Evolutionary conservation across 2,888 invertebrate genomes (phyloP), one percentile per base, ranked within the genome.

Genomic region (Thera obeliscata): DNA sequence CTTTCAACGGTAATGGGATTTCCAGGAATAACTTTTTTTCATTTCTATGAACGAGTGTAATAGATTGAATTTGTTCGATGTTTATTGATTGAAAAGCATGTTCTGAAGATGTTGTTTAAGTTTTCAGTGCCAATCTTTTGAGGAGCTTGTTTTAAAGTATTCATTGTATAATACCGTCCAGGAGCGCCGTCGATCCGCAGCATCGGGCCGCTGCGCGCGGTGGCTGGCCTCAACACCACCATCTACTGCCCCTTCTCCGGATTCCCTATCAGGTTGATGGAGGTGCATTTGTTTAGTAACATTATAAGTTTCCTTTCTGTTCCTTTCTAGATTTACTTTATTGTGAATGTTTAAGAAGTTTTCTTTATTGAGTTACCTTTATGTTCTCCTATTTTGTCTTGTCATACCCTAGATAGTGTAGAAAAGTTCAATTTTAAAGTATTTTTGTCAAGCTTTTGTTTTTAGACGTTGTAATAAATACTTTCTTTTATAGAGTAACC

Each of bases 161-260:
- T 22, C 0, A 22, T 22, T 22, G 22, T 22, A 22, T 22, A 22
- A 38, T 38, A 46, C 9, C 2, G 65, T 78, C 4, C 86, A 96
- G 96, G 96, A 69, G 94, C 96, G 1, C 96, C 96, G 8, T 96
- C 96, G 71, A 96, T 96, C 75, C 94, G 96, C 72, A 95, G 95
- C 79, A 94, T 95, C 80, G 96, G 96, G 3, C 96, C 96, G 8
- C 92, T 96, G 68, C 96, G 97, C 75, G 97, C 96, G 56, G 97
- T 98, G 61, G 97, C 97, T 50, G 97, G 96, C 58, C 94, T 95
- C 79, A 96, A 96, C 88, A 95, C 97, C 70, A 95, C 95, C 78
- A 94, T 98, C 82, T 95, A 95, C 84, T 98, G 98, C 88, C 97
- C 97, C 73, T 97, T 96, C 89, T 96, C 97, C 66, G 98, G 98